Conservation (phyloP, 2,113 vertebrate genomes). For the Pangasianodon hypophthalmus region DNA sequence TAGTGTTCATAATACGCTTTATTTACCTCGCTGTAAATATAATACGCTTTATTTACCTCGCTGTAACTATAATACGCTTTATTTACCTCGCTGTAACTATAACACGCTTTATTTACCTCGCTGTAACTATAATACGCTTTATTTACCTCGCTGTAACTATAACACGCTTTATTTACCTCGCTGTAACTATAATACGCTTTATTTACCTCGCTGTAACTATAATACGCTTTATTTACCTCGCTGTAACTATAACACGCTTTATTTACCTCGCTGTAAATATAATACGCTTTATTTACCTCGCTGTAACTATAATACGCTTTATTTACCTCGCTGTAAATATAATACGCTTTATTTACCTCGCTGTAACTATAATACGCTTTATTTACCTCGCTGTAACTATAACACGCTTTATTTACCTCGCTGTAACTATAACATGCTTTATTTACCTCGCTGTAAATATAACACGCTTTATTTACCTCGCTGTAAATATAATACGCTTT, state of each 20-base stretch:
- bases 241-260: not conserved
- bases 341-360: not conserved
- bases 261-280: not conserved
- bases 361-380: not conserved
- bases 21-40: not conserved
- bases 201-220: not conserved
- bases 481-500: not conserved
- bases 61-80: no score
- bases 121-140: not conserved
- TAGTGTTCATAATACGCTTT: not conserved
- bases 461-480: not conserved
- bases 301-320: not conserved
- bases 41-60: not conserved
- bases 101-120: not conserved
- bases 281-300: not conserved
- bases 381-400: not conserved
- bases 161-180: not conserved
- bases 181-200: not conserved
- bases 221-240: not conserved
- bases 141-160: not conserved
- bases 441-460: not conserved
- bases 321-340: not conserved
- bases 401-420: not conserved
- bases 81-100: not conserved
- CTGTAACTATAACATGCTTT: not conserved